Conservation (phyloP, 2,888 invertebrate genomes). For the Agrotis clavis region DNA sequence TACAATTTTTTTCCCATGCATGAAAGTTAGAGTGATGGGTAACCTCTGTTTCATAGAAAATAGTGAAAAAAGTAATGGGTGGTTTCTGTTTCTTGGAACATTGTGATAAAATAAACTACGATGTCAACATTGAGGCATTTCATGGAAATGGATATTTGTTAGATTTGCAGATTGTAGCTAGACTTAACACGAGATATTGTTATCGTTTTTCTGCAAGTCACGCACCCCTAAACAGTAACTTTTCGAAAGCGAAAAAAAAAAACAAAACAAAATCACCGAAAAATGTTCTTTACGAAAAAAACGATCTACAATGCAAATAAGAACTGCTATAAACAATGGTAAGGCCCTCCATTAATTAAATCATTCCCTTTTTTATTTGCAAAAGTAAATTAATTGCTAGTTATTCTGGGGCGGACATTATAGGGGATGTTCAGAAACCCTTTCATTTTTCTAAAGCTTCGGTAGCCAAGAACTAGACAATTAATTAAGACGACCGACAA, state of each 20-base stretch:
- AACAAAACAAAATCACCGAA: conserved; percentile 12
- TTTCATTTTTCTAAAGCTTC: conserved; percentile 55
- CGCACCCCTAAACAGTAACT: background rate
- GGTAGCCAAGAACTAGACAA: conserved; percentile 63
- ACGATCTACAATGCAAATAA: conserved; percentile 56
- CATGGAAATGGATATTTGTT: too few species aligned
- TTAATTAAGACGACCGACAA: conserved; percentile 64
- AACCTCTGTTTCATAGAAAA: too few species aligned
- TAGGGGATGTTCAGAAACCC: conserved; percentile 45
- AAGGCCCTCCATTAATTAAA: conserved; percentile 56
- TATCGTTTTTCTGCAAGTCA: background rate
- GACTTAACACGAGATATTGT: background rate
- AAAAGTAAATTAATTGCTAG: conserved; percentile 61
- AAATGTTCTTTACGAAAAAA: conserved; percentile 24
- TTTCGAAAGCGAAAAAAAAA: background rate
- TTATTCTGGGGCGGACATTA: conserved; percentile 56
- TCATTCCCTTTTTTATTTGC: conserved; percentile 48
- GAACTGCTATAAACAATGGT: conserved; percentile 58
- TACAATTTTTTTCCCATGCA: too few species aligned
- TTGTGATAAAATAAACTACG: too few species aligned
- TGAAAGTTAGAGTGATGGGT: too few species aligned
- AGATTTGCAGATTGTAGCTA: background rate
- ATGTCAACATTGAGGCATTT: too few species aligned
- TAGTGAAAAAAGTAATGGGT: too few species aligned
- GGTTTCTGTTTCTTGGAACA: too few species aligned